These are phyloP conservation scores for Torymus aiolomorphi DNA, from an alignment of 2,888 invertebrate genomes.

Conservation along the genomic window DNA sequence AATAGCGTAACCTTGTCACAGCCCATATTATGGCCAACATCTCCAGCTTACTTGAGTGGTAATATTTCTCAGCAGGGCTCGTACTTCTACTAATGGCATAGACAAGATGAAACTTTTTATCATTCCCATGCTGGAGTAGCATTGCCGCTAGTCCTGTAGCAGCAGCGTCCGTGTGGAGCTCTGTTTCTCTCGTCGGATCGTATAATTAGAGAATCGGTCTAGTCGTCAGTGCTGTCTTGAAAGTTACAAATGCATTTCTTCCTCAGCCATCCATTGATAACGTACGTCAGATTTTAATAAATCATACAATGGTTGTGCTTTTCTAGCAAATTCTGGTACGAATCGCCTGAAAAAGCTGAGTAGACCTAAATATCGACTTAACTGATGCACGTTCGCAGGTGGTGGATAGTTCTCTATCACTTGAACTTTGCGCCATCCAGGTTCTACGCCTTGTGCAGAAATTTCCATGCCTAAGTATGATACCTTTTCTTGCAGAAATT, in stretches of 20 bases:
- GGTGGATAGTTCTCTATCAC: too few species aligned
- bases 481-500: conserved; percentile 52
- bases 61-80: neutral
- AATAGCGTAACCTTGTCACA: neutral
- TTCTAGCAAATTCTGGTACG: neutral
- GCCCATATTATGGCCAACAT: neutral
- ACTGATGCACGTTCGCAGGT: neutral
- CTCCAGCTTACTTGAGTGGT: neutral
- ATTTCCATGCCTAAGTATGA: conserved; percentile 61
- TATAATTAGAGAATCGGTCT: neutral
- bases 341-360: neutral
- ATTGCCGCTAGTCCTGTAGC: neutral
- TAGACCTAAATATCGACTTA: neutral
- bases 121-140: neutral
- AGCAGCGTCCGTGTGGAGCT: neutral
- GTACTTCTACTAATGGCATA: neutral
- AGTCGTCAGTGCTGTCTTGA: neutral
- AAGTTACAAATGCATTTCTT: neutral
- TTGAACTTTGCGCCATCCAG: neutral
- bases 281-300: neutral
- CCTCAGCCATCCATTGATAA: neutral
- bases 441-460: neutral
- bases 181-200: neutral
- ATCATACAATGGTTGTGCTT: neutral
- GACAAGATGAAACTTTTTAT: neutral